Percentiles rank a stretch among this genome's conserved stretches.
These are phyloP conservation scores for Catotricha subobsoleta DNA, from an alignment of 2,888 invertebrate species.

Conservation along the genomic window DNA sequence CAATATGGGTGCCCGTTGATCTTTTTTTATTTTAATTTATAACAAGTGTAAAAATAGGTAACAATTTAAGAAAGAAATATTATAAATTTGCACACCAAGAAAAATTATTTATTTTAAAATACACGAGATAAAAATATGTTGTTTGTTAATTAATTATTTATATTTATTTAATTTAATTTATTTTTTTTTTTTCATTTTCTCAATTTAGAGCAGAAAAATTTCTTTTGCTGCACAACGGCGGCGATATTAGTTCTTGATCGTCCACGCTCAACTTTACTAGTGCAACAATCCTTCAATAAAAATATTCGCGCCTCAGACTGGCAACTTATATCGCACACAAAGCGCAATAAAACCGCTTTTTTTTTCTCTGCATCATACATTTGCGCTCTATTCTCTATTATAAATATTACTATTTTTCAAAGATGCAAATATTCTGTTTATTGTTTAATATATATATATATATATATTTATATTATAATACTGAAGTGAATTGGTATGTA, in stretches of 20 bases:
- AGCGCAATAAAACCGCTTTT: slow-evolving; percentile 9
- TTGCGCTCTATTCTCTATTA: not conserved
- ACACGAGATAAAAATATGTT: no score
- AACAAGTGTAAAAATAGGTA: no score
- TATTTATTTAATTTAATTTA: not conserved
- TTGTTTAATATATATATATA: slow-evolving; percentile 3
- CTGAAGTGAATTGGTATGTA: no score
- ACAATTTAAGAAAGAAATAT: no score
- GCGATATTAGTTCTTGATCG: slow-evolving; percentile 12
- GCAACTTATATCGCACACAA: no score
- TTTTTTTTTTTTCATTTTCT: not conserved
- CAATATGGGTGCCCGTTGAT: no score
- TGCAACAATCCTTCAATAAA: slow-evolving; percentile 12
- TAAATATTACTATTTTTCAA: slow-evolving; percentile 3
- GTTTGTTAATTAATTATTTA: no score
- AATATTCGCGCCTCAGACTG: slow-evolving; percentile 8
- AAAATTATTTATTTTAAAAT: no score
- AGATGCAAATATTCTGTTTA: not conserved
- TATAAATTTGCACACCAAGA: no score
- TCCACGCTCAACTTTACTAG: slow-evolving; percentile 16
- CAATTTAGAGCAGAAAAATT: not conserved
- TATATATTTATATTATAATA: no score
- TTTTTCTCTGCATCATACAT: not conserved
- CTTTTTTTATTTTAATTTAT: no score
- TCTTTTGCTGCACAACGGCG: not conserved